Evolutionary conservation across 2,888 invertebrate genomes (phyloP).

Genomic region (Polydrusus cervinus): DNA sequence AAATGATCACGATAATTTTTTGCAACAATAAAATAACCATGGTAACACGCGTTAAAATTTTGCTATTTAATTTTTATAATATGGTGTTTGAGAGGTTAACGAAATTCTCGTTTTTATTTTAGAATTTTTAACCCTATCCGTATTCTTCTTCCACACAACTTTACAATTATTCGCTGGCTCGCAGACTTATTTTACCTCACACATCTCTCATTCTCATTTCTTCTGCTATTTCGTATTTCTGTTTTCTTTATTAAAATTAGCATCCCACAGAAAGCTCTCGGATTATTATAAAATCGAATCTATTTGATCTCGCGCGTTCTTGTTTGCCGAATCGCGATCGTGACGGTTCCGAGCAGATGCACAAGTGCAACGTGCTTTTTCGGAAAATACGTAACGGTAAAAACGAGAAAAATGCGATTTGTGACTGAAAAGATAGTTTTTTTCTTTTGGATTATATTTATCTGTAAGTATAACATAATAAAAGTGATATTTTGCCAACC

Average conservation of each 20-base stretch:
- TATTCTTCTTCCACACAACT: no score
- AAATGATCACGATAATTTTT: no score
- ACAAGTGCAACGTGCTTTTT: slow-evolving; percentile 11
- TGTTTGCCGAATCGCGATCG: slow-evolving; percentile 37
- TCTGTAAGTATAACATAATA: slow-evolving; percentile 20
- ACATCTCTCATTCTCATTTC: background rate
- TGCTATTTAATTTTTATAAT: no score
- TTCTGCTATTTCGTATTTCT: slow-evolving; percentile 38
- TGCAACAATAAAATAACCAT: no score
- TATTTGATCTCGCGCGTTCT: slow-evolving; percentile 46
- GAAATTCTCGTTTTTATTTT: no score
- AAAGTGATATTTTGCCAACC: no score
- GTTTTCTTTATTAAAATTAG: slow-evolving; percentile 50
- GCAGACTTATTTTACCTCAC: slow-evolving; percentile 16
- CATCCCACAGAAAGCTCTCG: slow-evolving; percentile 47
- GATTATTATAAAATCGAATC: slow-evolving; percentile 48
- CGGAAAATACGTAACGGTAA: background rate
- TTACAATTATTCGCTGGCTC: no score
- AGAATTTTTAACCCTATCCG: no score
- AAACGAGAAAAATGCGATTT: slow-evolving; percentile 24
- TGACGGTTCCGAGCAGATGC: slow-evolving; percentile 35
- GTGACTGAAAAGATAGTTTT: slow-evolving; percentile 14
- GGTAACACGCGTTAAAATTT: no score
- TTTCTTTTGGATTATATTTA: slow-evolving; percentile 27
- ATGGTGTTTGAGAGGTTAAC: no score